These are phyloP conservation scores for Colaptes auratus DNA, from an alignment of 2,113 vertebrate species.

Conservation along the genomic window DNA sequence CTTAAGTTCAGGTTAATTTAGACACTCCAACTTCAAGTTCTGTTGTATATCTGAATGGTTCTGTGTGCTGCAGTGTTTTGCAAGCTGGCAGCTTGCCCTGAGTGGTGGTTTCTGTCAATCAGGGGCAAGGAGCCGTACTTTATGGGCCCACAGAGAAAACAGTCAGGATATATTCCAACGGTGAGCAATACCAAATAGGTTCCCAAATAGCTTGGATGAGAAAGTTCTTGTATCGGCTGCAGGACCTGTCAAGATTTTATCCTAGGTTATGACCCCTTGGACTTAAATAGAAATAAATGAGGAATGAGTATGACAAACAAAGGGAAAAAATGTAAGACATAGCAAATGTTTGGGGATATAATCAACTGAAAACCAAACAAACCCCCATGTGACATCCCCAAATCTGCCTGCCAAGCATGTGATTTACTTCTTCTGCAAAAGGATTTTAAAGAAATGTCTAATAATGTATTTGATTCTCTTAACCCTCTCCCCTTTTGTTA, in stretches of 20 bases:
- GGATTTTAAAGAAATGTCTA: conserved; percentile 17
- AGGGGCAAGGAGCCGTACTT: background rate
- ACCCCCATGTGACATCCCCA: conserved; percentile 18
- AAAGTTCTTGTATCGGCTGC: conserved; percentile 49
- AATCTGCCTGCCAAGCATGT: conserved; percentile 32
- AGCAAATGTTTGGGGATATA: conserved; percentile 52
- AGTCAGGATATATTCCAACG: conserved; percentile 27
- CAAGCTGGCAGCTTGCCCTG: background rate
- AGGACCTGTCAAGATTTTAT: conserved; percentile 51
- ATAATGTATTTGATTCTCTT: conserved; percentile 45
- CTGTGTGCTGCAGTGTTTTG: background rate
- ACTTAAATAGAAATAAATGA: conserved; percentile 64
- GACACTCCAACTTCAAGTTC: background rate
- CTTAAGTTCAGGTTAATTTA: background rate
- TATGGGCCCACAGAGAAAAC: conserved; percentile 9
- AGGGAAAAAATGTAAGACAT: conserved; percentile 25
- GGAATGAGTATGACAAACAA: conserved; percentile 52
- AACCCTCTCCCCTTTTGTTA: conserved; percentile 46
- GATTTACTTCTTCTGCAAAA: conserved; percentile 35
- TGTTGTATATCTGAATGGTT: background rate
- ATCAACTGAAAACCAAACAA: conserved; percentile 34
- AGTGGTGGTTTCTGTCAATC: conserved; percentile 32
- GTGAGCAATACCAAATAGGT: conserved; percentile 2
- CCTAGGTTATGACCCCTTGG: conserved; percentile 41
- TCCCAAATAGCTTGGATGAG: conserved; percentile 49